Percentiles rank a stretch among this genome's conserved stretches.
These are phyloP conservation scores for Coregonus clupeaformis DNA, from an alignment of 2,113 vertebrate genomes.

Conservation along the genomic window DNA sequence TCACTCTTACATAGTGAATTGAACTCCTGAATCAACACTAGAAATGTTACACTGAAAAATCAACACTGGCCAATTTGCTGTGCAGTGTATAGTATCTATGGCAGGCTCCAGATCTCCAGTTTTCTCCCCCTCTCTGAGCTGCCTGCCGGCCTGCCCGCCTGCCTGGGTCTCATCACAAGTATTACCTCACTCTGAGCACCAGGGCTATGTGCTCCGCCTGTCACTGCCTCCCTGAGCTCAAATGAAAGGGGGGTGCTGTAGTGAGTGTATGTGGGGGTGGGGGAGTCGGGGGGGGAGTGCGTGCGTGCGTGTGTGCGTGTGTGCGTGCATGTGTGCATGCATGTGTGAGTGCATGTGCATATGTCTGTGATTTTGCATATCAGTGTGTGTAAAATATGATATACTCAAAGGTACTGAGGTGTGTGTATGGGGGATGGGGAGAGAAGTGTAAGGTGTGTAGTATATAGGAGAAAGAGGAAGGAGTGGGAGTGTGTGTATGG, in stretches of 20 bases:
- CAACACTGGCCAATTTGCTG: too few relatives aligned
- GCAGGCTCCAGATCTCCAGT: background rate
- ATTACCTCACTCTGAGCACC: conserved; percentile 9
- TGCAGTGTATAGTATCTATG: background rate
- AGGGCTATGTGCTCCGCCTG: background rate
- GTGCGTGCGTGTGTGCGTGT: too few relatives aligned
- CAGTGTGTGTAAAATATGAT: background rate
- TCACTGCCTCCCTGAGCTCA: background rate
- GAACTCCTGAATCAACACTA: too few relatives aligned
- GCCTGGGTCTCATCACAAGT: conserved; percentile 40
- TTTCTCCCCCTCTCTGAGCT: background rate
- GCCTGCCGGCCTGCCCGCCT: conserved; percentile 5
- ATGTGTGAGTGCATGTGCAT: background rate
- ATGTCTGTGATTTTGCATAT: conserved; percentile 9
- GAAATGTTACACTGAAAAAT: too few relatives aligned
- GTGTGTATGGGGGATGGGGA: conserved; percentile 10
- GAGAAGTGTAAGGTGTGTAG: conserved; percentile 5
- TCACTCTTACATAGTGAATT: too few relatives aligned
- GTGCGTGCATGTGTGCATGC: too few relatives aligned
- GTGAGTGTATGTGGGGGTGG: conserved; percentile 7
- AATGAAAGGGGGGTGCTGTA: too few relatives aligned
- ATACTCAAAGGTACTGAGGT: background rate
- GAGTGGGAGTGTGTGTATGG: too few relatives aligned
- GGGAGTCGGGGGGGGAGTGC: too few relatives aligned
- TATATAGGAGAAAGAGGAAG: conserved; percentile 2